phyloP scores from a whole-genome alignment of 2,113 vertebrate genomes.

The Gobio gobio region DNA sequence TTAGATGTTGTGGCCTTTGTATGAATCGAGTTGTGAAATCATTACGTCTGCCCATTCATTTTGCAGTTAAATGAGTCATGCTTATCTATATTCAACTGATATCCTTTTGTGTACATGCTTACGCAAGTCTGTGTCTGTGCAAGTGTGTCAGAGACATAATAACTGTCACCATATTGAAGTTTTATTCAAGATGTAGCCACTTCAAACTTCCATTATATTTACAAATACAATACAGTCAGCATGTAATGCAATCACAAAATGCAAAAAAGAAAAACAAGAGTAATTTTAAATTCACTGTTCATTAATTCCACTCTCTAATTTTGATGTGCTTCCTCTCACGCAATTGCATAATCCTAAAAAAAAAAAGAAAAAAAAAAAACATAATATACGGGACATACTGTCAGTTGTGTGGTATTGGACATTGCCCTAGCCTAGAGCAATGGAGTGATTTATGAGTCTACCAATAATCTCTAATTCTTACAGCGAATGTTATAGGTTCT shows the following conservation, averaged over 20 bases:
- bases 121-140: background rate
- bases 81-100: background rate
- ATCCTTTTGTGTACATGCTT: background rate
- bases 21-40: background rate
- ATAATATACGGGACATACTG: background rate
- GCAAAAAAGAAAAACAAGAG: background rate
- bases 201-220: background rate
- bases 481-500: background rate
- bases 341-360: background rate
- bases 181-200: background rate
- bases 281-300: background rate
- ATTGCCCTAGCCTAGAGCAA: background rate
- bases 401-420: background rate
- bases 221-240: background rate
- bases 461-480: background rate
- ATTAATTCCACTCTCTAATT: background rate
- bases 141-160: background rate
- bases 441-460: background rate
- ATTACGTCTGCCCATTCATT: background rate
- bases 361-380: background rate
- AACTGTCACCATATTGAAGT: background rate
- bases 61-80: background rate
- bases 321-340: background rate
- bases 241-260: background rate
- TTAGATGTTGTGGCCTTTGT: background rate